Base-by-base conservation (phyloP, 2,113 vertebrate species). In the Neolamprologus sp. region DNA sequence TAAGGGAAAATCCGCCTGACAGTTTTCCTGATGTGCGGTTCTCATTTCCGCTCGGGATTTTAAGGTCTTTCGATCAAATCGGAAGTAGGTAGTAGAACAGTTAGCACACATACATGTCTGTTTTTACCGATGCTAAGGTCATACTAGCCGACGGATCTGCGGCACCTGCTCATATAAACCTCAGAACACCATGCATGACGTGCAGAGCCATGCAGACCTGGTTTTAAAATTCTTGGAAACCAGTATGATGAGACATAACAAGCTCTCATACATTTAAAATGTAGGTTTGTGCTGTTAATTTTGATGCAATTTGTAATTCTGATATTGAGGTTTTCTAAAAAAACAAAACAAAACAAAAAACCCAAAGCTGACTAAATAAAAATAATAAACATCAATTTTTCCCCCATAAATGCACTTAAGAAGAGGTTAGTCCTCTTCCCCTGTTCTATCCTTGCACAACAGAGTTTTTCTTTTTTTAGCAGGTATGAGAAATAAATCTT, bases 101-200 rank as follows among this genome's bases (percentile, higher is more conserved):
- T 5, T 2, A 51, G 16, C 3, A 9, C 7, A 31, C 17, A 58
- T 13, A 49, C 26, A 9, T 65, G 73, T 73, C 16, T 82, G 47
- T 80, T 42, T 84, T 49, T 88, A 42, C 47, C 51, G 82, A 95
- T 86, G 95, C 93, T 94, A 94, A 95, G 92, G 95, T 96, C 95
- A 95, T 91, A 88, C 83, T 91, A 94, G 95, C 94, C 94, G 91
- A 91, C 85, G 81, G 83, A 28, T 49, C 26, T 83, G 80, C 86
- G 92, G 89, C 90, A 93, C 84, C 86, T 92, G 78, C 58, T 58
- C 16, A 51, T 87, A 12, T 40, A 87, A 86, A 53, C 68, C 88
- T n/a, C 75, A 33, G 7, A 45, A 26, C 82, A 6, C 9, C 14
- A 23, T 57, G 31, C 21, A 80, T 40, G 28, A 54, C 80, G 35